Conservation (phyloP, 1,140 invertebrate species). For the Microplitis mediator region DNA sequence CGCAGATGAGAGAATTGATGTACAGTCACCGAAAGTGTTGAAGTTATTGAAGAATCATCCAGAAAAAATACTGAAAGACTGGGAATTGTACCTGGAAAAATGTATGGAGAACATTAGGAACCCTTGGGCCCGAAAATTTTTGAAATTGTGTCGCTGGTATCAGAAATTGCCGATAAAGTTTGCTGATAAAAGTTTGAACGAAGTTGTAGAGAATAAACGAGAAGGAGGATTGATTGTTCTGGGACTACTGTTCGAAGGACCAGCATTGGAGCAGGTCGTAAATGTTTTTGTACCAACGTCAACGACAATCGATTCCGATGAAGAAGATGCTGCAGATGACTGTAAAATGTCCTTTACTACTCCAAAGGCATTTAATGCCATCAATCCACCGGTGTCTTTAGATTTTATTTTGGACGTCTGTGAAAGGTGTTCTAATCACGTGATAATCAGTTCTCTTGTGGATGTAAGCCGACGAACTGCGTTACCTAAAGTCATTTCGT, state of each 20-base stretch:
- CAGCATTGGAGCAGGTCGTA: conserved; percentile 32
- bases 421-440: conserved; percentile 35
- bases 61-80: conserved; percentile 22
- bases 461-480: conserved; percentile 4
- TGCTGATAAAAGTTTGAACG: conserved; percentile 19
- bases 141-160: conserved; percentile 51
- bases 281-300: conserved; percentile 32
- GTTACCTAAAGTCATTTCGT: no score
- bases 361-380: neutral
- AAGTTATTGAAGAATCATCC: neutral
- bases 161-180: conserved; percentile 48
- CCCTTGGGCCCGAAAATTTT: conserved; percentile 29
- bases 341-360: neutral
- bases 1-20: no score
- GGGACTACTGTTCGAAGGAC: conserved; percentile 34
- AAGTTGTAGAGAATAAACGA: conserved; percentile 12
- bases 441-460: conserved; percentile 11
- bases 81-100: conserved; percentile 35
- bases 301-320: conserved; percentile 15
- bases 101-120: neutral
- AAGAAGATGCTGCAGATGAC: neutral
- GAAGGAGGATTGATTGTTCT: conserved; percentile 22
- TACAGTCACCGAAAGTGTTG: no score
- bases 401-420: conserved; percentile 33
- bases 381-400: conserved; percentile 40